A percentile compares a stretch with the other conserved stretches of the same genome.
These are phyloP conservation scores for Gymnothorax reevesii DNA, from an alignment of 2,797 vertebrate genomes.

Conservation along the genomic window DNA sequence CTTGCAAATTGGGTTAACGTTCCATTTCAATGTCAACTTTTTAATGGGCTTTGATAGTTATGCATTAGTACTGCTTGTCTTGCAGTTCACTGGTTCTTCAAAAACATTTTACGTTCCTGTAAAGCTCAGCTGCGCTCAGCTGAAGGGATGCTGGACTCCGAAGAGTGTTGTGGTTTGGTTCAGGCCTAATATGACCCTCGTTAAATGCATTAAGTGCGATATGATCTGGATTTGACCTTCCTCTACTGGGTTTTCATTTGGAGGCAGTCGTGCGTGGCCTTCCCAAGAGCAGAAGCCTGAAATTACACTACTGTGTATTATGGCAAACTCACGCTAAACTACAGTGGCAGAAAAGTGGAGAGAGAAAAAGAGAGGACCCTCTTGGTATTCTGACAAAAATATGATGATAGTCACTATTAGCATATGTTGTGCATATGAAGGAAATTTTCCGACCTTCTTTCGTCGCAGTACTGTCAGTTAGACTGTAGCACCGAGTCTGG, in stretches of 20 bases:
- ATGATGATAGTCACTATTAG: background rate
- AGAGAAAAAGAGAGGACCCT: background rate
- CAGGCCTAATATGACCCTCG: constrained; percentile 23
- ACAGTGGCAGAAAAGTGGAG: background rate
- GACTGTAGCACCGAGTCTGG: background rate
- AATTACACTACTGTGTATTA: background rate
- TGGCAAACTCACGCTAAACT: background rate
- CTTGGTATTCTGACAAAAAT: background rate
- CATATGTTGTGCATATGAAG: background rate
- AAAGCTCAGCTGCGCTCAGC: background rate
- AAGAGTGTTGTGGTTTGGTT: background rate
- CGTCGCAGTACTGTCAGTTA: background rate
- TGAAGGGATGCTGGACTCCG: background rate
- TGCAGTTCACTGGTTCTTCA: background rate
- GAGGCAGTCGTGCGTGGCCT: background rate
- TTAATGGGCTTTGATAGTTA: background rate
- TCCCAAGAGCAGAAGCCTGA: background rate
- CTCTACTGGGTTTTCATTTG: background rate
- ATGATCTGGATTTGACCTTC: constrained; percentile 6
- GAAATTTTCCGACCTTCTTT: background rate
- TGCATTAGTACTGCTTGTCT: background rate
- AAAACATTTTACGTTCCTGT: background rate
- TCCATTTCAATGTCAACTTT: background rate
- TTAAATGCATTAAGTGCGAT: constrained; percentile 6
- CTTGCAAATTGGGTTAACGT: background rate